phyloP scores from a whole-genome alignment of 2,797 vertebrate species.

The Hoplostethus atlanticus region DNA sequence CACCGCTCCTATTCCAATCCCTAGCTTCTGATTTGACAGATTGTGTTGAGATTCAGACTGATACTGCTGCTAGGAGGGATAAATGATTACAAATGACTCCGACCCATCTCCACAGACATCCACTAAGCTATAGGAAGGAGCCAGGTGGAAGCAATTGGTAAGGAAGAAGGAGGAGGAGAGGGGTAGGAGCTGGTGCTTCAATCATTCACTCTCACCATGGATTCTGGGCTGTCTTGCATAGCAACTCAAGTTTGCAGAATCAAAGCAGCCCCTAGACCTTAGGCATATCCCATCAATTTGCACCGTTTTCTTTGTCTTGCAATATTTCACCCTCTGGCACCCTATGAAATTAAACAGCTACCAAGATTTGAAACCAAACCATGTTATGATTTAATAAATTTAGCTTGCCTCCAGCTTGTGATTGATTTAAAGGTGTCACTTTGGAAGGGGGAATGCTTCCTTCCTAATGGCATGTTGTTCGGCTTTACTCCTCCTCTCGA shows the following conservation, averaged over 20 bases:
- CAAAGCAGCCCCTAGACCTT: not conserved
- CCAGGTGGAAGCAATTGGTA: conserved; percentile 28
- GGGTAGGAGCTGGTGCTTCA: conserved; percentile 15
- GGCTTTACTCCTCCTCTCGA: not conserved
- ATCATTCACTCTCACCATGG: conserved; percentile 35
- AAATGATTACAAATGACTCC: conserved; percentile 59
- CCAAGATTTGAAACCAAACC: not conserved
- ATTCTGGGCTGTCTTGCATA: conserved; percentile 2
- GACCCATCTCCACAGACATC: conserved; percentile 31
- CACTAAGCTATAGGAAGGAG: conserved; percentile 15
- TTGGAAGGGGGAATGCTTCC: not conserved
- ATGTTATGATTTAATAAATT: conserved; percentile 22
- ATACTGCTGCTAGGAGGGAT: conserved; percentile 47
- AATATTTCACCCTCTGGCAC: not conserved
- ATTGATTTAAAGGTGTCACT: conserved; percentile 17
- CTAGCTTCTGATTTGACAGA: conserved; percentile 50
- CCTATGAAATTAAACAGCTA: conserved; percentile 26
- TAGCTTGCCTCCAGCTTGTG: not conserved
- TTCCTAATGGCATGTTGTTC: conserved; percentile 2
- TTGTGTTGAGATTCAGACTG: conserved; percentile 64
- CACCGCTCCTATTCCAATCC: conserved; percentile 15
- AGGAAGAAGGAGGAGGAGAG: not conserved
- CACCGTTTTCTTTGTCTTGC: conserved; percentile 24
- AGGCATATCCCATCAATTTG: conserved; percentile 31
- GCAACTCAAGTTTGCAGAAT: conserved; percentile 18